These are phyloP conservation scores for Allobates femoralis DNA, from an alignment of 2,797 vertebrate species.

Conservation along the genomic window DNA sequence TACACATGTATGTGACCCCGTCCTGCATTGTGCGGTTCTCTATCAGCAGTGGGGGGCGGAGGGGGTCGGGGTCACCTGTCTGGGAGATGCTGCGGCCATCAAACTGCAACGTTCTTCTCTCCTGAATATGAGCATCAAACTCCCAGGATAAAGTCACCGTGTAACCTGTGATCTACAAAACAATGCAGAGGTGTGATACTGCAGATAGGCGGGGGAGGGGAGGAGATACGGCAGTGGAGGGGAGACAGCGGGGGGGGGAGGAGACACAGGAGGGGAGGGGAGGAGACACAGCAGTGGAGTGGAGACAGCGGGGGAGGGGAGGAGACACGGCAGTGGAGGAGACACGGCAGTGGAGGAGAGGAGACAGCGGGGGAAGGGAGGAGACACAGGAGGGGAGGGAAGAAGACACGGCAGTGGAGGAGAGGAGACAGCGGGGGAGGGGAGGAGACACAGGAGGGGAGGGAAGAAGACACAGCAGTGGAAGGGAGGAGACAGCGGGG, in stretches of 20 bases:
- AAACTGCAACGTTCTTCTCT: constrained; percentile 81
- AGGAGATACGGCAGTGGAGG: too few species aligned
- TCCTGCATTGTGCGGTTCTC: background rate
- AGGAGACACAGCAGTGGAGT: too few species aligned
- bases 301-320: too few species aligned
- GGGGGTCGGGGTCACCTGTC: constrained; percentile 7
- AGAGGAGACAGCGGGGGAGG: background rate
- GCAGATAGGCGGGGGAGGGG: background rate
- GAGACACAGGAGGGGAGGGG: background rate
- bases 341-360: background rate
- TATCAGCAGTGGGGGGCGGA: background rate
- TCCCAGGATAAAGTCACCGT: constrained; percentile 90
- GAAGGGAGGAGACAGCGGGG: background rate
- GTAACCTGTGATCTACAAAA: constrained; percentile 84
- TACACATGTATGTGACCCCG: too few species aligned
- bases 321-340: too few species aligned
- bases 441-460: background rate
- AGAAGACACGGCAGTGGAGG: background rate
- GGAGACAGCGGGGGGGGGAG: too few species aligned
- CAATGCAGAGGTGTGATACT: background rate
- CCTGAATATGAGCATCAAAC: constrained; percentile 90
- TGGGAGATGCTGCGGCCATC: constrained; percentile 3
- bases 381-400: background rate
- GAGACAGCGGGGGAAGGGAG: too few species aligned
- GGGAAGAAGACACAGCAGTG: background rate